Conservation (phyloP, 2,888 invertebrate genomes). For the Andrena marginata region DNA sequence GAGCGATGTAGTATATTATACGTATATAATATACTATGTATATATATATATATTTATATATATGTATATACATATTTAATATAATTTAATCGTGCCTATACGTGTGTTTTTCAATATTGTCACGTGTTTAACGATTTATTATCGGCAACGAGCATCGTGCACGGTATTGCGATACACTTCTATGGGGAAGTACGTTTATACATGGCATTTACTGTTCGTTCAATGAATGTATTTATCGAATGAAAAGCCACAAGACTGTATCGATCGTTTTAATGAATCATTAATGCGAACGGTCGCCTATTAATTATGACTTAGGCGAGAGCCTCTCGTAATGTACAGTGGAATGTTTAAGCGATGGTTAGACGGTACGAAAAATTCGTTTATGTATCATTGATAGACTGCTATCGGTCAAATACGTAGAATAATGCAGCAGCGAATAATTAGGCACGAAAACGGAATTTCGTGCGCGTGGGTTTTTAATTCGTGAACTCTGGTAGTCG, state of each 20-base stretch:
- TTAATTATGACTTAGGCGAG: constrained; percentile 2
- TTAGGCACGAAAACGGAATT: too few relatives aligned
- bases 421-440: too few relatives aligned
- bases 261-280: background rate
- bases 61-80: constrained; percentile 17
- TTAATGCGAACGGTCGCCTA: background rate
- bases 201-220: constrained; percentile 14
- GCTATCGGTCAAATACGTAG: background rate
- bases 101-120: constrained; percentile 24
- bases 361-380: background rate
- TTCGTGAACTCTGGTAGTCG: too few relatives aligned
- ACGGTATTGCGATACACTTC: constrained; percentile 63
- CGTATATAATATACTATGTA: constrained; percentile 21
- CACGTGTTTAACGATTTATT: constrained; percentile 1
- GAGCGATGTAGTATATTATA: constrained; percentile 47
- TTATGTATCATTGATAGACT: background rate
- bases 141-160: constrained; percentile 43
- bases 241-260: background rate
- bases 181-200: constrained; percentile 34
- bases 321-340: background rate
- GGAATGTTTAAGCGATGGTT: constrained; percentile 4
- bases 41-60: constrained; percentile 14
- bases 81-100: constrained; percentile 23
- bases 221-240: background rate
- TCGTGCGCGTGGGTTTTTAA: background rate